These are phyloP conservation scores for Ligdia adustata DNA, from an alignment of 2,888 invertebrate species.

Conservation along the genomic window DNA sequence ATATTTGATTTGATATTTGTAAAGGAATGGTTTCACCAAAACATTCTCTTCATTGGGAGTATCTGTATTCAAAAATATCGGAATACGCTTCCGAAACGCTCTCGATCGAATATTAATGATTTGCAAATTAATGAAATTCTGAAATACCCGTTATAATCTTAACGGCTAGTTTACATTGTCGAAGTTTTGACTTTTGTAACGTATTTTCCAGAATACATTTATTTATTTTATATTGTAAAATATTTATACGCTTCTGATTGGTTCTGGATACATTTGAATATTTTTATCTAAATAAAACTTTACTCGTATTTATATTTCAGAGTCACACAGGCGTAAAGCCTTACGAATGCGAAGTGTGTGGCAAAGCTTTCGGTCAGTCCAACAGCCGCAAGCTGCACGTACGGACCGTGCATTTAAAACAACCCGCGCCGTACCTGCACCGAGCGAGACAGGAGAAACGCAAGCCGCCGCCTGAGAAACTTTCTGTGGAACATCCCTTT, in stretches of 20 bases:
- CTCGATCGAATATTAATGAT: no score
- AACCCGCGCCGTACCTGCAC: slow-evolving; percentile 61
- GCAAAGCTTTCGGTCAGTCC: slow-evolving; percentile 51
- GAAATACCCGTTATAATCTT: no score
- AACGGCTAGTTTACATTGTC: no score
- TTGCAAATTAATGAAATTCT: no score
- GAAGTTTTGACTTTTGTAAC: no score
- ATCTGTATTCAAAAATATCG: no score
- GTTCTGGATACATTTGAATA: background rate
- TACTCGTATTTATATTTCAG: slow-evolving; percentile 25
- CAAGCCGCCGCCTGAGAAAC: slow-evolving; percentile 11
- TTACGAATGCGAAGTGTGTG: slow-evolving; percentile 52
- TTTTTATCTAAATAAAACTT: background rate
- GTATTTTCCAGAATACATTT: no score
- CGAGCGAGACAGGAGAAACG: slow-evolving; percentile 35
- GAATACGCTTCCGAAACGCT: no score
- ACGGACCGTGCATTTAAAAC: slow-evolving; percentile 50
- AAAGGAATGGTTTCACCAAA: no score
- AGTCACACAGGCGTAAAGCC: slow-evolving; percentile 53
- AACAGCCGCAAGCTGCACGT: slow-evolving; percentile 55
- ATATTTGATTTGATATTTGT: no score
- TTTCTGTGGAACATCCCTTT: slow-evolving; percentile 1
- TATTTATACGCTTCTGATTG: background rate
- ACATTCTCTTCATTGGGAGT: no score
- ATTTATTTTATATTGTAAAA: background rate